Percentiles rank a stretch among this genome's conserved stretches.
Conservation (phyloP, 2,888 invertebrate genomes). For the Deroplatys truncata region DNA sequence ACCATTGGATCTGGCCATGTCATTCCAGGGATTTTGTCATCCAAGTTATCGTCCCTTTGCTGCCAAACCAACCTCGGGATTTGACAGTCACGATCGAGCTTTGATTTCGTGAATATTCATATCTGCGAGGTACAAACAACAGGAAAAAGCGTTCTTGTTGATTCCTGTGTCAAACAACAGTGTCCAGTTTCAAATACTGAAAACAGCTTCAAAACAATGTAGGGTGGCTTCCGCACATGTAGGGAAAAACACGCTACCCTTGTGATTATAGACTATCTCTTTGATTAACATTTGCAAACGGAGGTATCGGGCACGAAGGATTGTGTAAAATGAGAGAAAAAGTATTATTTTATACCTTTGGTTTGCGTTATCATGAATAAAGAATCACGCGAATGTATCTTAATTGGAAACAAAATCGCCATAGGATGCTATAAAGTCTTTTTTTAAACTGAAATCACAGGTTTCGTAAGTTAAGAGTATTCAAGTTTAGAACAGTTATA, state of each 20-base stretch:
- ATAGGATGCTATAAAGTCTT: too few relatives aligned
- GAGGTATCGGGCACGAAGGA: too few relatives aligned
- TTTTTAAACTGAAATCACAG: too few relatives aligned
- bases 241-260: background rate
- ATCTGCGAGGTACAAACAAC: background rate
- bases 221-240: too few relatives aligned
- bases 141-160: background rate
- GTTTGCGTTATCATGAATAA: too few relatives aligned
- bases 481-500: too few relatives aligned
- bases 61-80: background rate
- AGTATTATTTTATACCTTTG: too few relatives aligned
- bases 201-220: background rate
- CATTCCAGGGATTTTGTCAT: background rate
- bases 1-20: background rate
- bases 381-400: too few relatives aligned
- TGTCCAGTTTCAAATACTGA: background rate
- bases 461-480: too few relatives aligned
- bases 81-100: background rate
- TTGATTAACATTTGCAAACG: background rate
- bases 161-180: background rate
- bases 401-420: too few relatives aligned
- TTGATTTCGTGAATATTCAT: background rate
- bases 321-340: too few relatives aligned
- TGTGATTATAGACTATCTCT: background rate
- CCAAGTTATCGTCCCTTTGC: background rate